Percentiles rank a stretch among this genome's conserved stretches.
These are phyloP conservation scores for Drosophila acutilabella DNA, from an alignment of 2,888 invertebrate species.

Conservation along the genomic window DNA sequence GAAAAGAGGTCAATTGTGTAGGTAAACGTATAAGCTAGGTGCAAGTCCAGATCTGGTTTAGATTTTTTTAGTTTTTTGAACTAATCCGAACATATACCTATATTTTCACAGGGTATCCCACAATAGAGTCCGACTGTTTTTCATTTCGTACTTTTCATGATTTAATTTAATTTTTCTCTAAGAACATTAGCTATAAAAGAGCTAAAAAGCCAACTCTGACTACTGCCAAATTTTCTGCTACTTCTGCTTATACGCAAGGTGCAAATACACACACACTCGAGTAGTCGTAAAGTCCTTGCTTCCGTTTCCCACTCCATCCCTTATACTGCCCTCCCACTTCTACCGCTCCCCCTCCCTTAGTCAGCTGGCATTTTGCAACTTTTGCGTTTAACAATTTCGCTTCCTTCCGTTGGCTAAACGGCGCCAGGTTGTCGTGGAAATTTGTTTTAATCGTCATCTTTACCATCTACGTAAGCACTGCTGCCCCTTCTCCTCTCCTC, in stretches of 20 bases:
- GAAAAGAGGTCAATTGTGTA: too few relatives aligned
- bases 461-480: constrained; percentile 75
- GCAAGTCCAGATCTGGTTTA: too few relatives aligned
- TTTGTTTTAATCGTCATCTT: constrained; percentile 83
- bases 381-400: constrained; percentile 81
- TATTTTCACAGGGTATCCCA: too few relatives aligned
- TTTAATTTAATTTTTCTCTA: too few relatives aligned
- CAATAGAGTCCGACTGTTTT: too few relatives aligned
- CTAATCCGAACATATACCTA: too few relatives aligned
- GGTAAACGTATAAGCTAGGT: too few relatives aligned
- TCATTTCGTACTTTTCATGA: too few relatives aligned
- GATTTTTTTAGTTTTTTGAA: too few relatives aligned
- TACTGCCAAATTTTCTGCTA: too few relatives aligned
- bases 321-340: constrained; percentile 6
- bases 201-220: too few relatives aligned
- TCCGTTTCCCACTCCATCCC: constrained; percentile 54
- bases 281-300: constrained; percentile 61
- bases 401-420: constrained; percentile 79
- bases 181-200: too few relatives aligned
- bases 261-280: constrained; percentile 50
- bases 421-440: constrained; percentile 82
- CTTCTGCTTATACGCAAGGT: constrained; percentile 30
- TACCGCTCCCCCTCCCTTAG: constrained; percentile 4
- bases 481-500: constrained; percentile 1
- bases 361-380: constrained; percentile 75